Base-by-base conservation (phyloP, 2,113 vertebrate species). In the Neotragus moschatus region DNA sequence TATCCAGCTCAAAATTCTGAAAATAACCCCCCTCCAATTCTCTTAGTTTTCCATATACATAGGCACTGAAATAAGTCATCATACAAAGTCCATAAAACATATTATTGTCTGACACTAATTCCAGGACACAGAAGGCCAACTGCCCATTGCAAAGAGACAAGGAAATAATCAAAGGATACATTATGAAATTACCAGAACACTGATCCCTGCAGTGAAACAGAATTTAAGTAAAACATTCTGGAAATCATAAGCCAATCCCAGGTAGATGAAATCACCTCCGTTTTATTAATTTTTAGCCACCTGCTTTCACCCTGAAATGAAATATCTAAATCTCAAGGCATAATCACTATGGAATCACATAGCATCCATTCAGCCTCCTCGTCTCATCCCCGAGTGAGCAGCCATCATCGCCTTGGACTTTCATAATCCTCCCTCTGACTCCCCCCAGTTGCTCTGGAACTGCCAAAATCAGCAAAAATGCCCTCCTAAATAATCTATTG, bases 391-490 rank as follows among this genome's bases (percentile, higher is more conserved):
- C 7, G 95, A 97, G 90, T 75, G 56, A 96, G 77, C 66, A 97
- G 97, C 95, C 90, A 97, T 88, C 86, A 63, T 79, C 25, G 53
- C 86, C 98, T 36, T 77, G 89, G 98, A 97, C 97, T 98, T 97
- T 95, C 96, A 96, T 97, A 97, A 97, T 96, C 97, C 94, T 45
- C 58, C 23, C 84, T 43, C 17, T 49, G 53, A 13, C 79, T 92
- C 94, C 5, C 2, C 19, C 36, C 84, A 1, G 66, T 86, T 88
- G 73, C 93, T 97, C 97, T 84, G 93, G 77, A 98, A 97, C 8
- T 98, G 98, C 98, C 98, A 97, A 98, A 92, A 88, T 97, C 97
- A 97, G 98, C 98, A 98, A 92, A 94, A 98, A 96, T 30, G 56
- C 73, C 87, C 88, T 98, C 96, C 97, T 98, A 97, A 98, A 98